phyloP scores from a whole-genome alignment of 2,113 vertebrate genomes.

The Brachyistius frenatus region DNA sequence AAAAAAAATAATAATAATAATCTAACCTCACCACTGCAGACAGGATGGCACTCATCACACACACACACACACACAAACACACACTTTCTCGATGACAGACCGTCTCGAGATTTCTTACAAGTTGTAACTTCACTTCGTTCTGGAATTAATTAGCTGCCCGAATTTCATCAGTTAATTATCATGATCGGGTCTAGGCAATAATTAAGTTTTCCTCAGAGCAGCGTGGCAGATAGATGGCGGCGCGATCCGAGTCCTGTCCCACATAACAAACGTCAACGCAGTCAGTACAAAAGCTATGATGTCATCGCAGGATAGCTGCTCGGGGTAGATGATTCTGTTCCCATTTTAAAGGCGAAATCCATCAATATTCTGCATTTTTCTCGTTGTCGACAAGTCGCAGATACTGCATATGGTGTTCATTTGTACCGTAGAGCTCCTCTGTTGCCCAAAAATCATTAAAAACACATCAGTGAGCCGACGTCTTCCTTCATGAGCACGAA shows the following conservation, averaged over 20 bases:
- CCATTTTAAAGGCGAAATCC: not conserved
- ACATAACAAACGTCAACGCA: constrained; percentile 11
- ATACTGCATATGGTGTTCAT: no score
- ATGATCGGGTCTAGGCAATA: constrained; percentile 54
- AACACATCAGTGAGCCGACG: not conserved
- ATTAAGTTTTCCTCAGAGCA: constrained; percentile 62
- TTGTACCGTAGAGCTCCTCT: no score
- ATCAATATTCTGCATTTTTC: no score
- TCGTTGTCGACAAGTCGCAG: no score
- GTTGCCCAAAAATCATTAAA: no score
- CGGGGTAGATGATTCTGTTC: not conserved
- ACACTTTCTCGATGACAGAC: constrained; percentile 38
- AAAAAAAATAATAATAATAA: constrained; percentile 19
- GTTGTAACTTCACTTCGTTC: constrained; percentile 39
- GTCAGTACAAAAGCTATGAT: constrained; percentile 8
- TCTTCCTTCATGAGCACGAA: no score
- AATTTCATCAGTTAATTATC: constrained; percentile 68
- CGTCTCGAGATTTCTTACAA: constrained; percentile 42
- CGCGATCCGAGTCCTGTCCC: constrained; percentile 2
- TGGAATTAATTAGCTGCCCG: constrained; percentile 67
- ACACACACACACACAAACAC: constrained; percentile 23
- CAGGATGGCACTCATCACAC: constrained; percentile 53
- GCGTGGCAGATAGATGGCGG: constrained; percentile 10
- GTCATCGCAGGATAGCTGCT: not conserved
- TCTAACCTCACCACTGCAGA: constrained; percentile 56